phyloP scores from a whole-genome alignment of 2,888 invertebrate genomes.

The Mesopsocus fuscifrons region DNA sequence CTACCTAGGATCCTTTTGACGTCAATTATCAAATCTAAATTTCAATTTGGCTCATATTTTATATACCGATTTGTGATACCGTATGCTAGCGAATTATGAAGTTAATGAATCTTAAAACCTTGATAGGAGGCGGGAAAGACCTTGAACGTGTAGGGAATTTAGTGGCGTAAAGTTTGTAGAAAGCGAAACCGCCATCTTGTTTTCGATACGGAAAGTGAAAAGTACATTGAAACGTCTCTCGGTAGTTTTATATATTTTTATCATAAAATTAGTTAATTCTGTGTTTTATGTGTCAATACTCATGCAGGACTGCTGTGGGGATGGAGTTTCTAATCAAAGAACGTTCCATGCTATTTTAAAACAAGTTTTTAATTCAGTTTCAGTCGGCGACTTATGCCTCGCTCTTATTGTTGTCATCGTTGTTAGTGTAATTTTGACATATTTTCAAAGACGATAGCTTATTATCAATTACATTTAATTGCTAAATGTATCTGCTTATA shows the following conservation, averaged over 20 bases:
- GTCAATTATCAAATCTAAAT: no score
- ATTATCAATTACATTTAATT: background rate
- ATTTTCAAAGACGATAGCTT: background rate
- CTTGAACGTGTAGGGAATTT: no score
- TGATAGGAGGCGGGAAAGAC: no score
- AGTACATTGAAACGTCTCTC: conserved; percentile 1
- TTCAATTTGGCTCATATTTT: no score
- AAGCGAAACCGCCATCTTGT: conserved; percentile 10
- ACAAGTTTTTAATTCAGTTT: background rate
- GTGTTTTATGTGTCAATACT: background rate
- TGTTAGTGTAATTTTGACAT: conserved; percentile 6
- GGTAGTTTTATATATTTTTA: background rate
- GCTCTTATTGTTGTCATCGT: conserved; percentile 6
- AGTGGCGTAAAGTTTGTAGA: conserved; percentile 3
- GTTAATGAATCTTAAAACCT: no score
- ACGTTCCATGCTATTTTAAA: conserved; percentile 6
- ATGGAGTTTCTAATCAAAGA: background rate
- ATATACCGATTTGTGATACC: no score
- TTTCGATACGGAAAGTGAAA: conserved; percentile 9
- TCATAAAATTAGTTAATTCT: conserved; percentile 3
- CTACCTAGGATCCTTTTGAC: no score
- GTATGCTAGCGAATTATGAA: no score
- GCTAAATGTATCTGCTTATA: no score
- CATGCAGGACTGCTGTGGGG: conserved; percentile 8
- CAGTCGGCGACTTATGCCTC: conserved; percentile 6